Evolutionary conservation across 2,888 invertebrate species (phyloP), one percentile per base, ranked within the genome.

Genomic region (Philereme vetulata): DNA sequence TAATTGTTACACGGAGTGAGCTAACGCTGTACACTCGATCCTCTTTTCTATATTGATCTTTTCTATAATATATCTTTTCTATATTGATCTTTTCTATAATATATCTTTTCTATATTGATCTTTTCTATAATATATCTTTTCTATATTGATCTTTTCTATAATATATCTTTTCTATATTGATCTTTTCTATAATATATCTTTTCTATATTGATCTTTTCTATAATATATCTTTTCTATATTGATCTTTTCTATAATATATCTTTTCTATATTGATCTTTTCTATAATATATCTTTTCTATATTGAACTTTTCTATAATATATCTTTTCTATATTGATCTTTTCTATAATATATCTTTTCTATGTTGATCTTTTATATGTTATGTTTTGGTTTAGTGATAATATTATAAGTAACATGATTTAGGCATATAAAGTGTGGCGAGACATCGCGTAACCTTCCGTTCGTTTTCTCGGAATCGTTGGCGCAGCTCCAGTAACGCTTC

Each of bases 361-460:
- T 71, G 69, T 74, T 71, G 71, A 72, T n/a, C n/a, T n/a, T n/a
- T n/a, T 69, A 65, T 66, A 64, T 71, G 69, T 74, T 71, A 72
- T 73, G 71, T 76, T 74, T 72, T 73, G 68, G 70, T 75, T 74
- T 72, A 70, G 71, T 77, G 73, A 77, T 86, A 89, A 85, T 85
- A 83, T 84, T 82, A 86, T 87, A 79, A 84, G 76, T 76, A 82
- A 84, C 80, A 85, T 86, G 82, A 88, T 90, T 91, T 90, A 87
- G 87, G 89, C 86, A 86, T 90, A 87, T 88, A 87, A 86, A 88
- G 83, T 80, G 84, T 81, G 84, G 84, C 90, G 88, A 90, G 89
- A 90, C 90, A 81, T 88, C 88, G 81, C 84, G 86, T 90, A 91
- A 91, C 90, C 90, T 91, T 92, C 90, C 79, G 85, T 81, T 77